Evolutionary conservation across 1,140 invertebrate species (phyloP), one percentile per base, ranked within the genome.

Genomic region (Lethocerus indicus): DNA sequence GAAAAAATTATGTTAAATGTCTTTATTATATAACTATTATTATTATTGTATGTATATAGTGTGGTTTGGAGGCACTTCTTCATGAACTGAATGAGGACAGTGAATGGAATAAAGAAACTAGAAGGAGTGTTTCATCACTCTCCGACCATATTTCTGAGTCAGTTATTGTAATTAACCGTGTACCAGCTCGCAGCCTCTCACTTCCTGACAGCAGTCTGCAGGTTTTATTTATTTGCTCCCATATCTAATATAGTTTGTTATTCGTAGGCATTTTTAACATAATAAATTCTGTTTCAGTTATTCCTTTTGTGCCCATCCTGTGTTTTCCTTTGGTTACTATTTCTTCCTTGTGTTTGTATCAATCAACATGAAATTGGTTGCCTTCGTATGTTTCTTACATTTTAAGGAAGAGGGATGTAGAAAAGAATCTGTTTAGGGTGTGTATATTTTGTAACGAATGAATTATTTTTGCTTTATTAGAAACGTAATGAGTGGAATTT

Each of bases 21-120:
- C 18, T 41, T 41, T 29, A n/a, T 2, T 2, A 14, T n/a, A 1
- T 46, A n/a, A 12, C 28, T 18, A 4, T 45, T 24, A 36, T 4
- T 36, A 5, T 26, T 41, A n/a, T 7, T 5, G 18, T 37, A 7
- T 14, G 18, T 43, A 35, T 3, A 36, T 28, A 53, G 51, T 53
- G 51, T 53, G 51, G 51, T 7, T 18, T 53, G 14, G 26, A 53
- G 45, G 51, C 47, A 36, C 26, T 53, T 3, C 32, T 53, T 3
- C 26, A 20, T 24, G 51, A 53, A 37, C 47, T 53, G 2, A 53
- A 39, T 9, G 51, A 53, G 1, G 51, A 53, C 29, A 32, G 28
- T 1, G 51, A 53, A 24, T 47, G 47, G 44, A 49, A 47, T n/a
- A 20, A 47, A 16, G 29, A 53, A 28, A 39, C 45, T 12, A 42